A percentile compares a stretch with the other conserved stretches of the same genome.
These are phyloP conservation scores for Lepidocyrtoides sp. DNA, from an alignment of 2,888 invertebrate species.

Conservation along the genomic window DNA sequence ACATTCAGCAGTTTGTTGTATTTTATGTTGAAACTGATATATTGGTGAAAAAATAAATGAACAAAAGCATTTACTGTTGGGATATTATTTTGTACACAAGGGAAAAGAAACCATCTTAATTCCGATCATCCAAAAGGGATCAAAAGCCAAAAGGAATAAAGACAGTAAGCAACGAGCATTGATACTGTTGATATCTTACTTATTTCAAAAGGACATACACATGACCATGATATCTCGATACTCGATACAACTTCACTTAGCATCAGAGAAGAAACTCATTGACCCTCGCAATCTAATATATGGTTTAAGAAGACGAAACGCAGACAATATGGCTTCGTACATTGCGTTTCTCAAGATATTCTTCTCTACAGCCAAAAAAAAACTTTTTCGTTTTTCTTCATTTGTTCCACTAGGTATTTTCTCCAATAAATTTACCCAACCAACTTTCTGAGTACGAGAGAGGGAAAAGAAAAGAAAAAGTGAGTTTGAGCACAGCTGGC, in stretches of 20 bases:
- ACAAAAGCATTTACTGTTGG: no score
- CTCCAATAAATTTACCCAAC: constrained; percentile 29
- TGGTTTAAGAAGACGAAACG: background rate
- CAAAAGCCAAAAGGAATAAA: no score
- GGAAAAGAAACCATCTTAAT: no score
- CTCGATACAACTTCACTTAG: background rate
- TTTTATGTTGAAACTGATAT: no score
- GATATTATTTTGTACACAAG: no score
- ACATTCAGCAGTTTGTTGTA: no score
- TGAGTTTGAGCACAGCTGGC: constrained; percentile 2
- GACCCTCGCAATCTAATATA: background rate
- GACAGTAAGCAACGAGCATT: no score
- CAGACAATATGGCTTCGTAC: background rate
- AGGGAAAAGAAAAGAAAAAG: background rate
- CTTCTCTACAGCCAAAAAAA: constrained; percentile 6
- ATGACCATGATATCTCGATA: no score
- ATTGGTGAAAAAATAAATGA: no score
- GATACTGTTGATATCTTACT: background rate
- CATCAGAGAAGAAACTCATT: background rate
- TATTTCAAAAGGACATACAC: no score
- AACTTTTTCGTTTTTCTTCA: constrained; percentile 15
- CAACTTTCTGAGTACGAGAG: background rate
- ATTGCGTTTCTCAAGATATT: background rate
- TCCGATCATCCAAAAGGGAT: no score
- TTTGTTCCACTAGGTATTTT: background rate